Percentiles rank a stretch among this genome's conserved stretches.
phyloP scores from a whole-genome alignment of 2,113 vertebrate genomes.

The Mus spicilegus region DNA sequence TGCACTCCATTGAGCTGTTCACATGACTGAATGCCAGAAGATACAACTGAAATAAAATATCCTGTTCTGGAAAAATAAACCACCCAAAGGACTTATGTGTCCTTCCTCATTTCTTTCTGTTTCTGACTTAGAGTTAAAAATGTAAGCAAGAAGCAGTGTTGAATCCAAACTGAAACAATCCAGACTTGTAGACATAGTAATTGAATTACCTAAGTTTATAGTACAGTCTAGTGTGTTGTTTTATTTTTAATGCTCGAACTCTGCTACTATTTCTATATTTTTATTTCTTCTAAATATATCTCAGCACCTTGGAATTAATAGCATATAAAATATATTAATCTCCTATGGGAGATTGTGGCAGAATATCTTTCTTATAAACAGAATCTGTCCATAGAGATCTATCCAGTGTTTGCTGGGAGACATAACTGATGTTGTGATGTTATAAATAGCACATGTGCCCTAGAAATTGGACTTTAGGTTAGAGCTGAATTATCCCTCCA shows the following conservation, averaged over 20 bases:
- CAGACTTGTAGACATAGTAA: constrained; percentile 54
- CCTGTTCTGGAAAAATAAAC: constrained; percentile 67
- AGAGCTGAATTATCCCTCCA: not conserved
- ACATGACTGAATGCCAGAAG: constrained; percentile 23
- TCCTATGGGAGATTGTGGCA: not conserved
- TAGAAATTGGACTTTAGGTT: not conserved
- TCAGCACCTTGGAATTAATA: not conserved
- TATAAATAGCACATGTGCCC: not conserved
- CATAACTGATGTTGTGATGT: not conserved
- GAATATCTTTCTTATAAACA: not conserved
- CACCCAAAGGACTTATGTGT: constrained; percentile 26
- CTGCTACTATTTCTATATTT: not conserved
- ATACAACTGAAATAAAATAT: constrained; percentile 52
- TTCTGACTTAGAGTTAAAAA: constrained; percentile 62
- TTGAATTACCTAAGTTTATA: constrained; percentile 49
- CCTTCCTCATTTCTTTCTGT: constrained; percentile 59
- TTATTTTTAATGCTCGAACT: constrained; percentile 37
- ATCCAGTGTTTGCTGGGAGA: not conserved
- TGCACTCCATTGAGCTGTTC: not conserved
- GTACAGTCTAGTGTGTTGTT: constrained; percentile 9
- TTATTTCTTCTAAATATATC: not conserved
- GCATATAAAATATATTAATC: not conserved
- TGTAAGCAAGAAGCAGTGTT: constrained; percentile 44
- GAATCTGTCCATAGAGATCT: not conserved
- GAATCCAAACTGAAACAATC: constrained; percentile 42